Base-by-base conservation (phyloP, 2,888 invertebrate genomes). In the Phengaris alcon region DNA sequence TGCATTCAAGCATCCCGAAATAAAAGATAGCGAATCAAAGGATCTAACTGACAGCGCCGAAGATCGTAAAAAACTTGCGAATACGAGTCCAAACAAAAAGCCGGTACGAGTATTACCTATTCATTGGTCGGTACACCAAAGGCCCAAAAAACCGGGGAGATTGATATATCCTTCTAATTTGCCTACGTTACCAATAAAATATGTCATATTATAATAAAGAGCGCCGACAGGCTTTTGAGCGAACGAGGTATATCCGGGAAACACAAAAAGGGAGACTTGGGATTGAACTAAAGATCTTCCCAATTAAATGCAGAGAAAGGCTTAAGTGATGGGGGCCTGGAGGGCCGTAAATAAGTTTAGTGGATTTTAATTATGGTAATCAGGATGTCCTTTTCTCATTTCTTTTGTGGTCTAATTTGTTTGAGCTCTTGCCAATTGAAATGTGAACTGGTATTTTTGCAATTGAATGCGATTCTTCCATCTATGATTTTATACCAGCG, bases 151-250 rank as follows among this genome's bases (percentile, higher is more conserved):
- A 79, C 78, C 79, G 81, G 84, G 82, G 81, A 88, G 92, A 93
- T 91, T 90, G 92, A 91, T 88, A 91, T 92, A 91, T 93, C 93
- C 93, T 87, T 86, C 92, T 93, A 93, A 93, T 93, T 93, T 92
- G 90, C 87, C 88, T 90, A 85, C 84, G 83, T 83, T 84, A 83
- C 84, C 88, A 90, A 90, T 91, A 90, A 91, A 90, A 89, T 89
- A 90, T 89, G 91, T 91, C 92, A 93, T 92, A 91, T 92, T 88
- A 86, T 88, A 88, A 69, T 88, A 81, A 87, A 82, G 82, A 81
- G 82, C 80, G 82, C 83, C 84, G 82, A 91, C 88, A 88, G 82
- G 79, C 88, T 87, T 88, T 88, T 83, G 84, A 84, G 78, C 83
- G 85, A 88, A 90, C 87, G 86, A 87, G 78, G 85, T 89, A 88